These are phyloP conservation scores for Barbus barbus DNA, from an alignment of 2,113 vertebrate species.

Conservation along the genomic window DNA sequence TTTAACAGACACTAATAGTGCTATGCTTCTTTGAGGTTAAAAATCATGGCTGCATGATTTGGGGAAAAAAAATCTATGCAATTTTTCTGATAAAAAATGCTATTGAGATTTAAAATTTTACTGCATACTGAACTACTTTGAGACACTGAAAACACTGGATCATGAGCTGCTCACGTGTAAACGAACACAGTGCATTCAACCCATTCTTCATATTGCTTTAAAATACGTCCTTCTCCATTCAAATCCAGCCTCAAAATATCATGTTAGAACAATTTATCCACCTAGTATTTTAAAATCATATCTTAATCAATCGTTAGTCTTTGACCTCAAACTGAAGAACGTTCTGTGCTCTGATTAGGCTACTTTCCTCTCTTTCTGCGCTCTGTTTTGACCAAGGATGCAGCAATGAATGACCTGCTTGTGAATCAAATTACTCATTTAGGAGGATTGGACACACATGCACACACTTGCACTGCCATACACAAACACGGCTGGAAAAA, in stretches of 20 bases:
- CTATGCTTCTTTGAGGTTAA: too few relatives aligned
- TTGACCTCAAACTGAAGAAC: slow-evolving; percentile 23
- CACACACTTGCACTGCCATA: neutral
- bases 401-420: neutral
- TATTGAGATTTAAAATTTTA: too few relatives aligned
- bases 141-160: neutral
- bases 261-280: neutral
- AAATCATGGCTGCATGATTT: too few relatives aligned
- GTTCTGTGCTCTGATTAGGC: neutral
- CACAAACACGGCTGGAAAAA: neutral
- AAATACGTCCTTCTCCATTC: neutral
- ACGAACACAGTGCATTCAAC: neutral
- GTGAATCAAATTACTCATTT: slow-evolving; percentile 27
- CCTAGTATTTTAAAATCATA: neutral
- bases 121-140: too few relatives aligned
- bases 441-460: slow-evolving; percentile 20
- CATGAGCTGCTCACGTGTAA: too few relatives aligned
- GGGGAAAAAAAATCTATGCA: too few relatives aligned
- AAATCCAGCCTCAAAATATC: neutral
- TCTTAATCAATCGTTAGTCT: neutral
- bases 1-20: too few relatives aligned
- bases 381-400: neutral
- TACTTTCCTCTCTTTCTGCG: neutral
- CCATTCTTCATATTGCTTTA: neutral
- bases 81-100: too few relatives aligned